Evolutionary conservation across 2,797 vertebrate species (phyloP).

Genomic region (Rhabdophis nuchalis): DNA sequence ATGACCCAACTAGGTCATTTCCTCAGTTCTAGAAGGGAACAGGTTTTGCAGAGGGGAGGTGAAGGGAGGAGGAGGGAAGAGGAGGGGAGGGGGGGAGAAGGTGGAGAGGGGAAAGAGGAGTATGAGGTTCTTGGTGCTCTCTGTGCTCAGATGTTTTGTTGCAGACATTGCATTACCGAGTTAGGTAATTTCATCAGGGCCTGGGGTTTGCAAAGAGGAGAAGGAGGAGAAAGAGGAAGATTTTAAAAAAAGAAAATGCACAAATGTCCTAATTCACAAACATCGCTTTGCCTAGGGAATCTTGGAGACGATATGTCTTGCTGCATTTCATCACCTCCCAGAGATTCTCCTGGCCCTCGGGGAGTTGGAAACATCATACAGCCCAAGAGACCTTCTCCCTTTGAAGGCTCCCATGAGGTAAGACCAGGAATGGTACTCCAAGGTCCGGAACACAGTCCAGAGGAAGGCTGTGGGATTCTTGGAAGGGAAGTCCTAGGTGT

Average conservation of each 20-base stretch:
- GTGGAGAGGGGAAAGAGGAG: not conserved
- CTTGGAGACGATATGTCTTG: too few relatives aligned
- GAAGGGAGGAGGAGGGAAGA: too few relatives aligned
- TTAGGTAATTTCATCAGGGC: not conserved
- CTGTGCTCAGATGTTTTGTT: not conserved
- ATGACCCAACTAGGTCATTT: not conserved
- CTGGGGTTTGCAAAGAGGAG: not conserved
- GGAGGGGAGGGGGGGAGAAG: too few relatives aligned
- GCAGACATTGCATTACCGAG: not conserved
- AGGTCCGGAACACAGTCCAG: too few relatives aligned
- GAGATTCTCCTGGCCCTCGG: too few relatives aligned
- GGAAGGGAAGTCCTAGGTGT: too few relatives aligned
- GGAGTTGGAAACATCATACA: too few relatives aligned
- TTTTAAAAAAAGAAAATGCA: too few relatives aligned
- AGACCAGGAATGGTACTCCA: not conserved
- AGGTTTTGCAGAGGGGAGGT: too few relatives aligned
- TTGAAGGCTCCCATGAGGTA: not conserved
- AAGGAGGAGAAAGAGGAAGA: not conserved
- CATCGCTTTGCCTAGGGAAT: not conserved
- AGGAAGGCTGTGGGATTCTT: too few relatives aligned
- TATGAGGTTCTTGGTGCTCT: not conserved
- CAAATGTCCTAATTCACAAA: not conserved
- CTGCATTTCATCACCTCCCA: too few relatives aligned
- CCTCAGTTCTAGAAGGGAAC: not conserved
- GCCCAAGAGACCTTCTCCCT: too few relatives aligned